phyloP scores from a whole-genome alignment of 2,888 invertebrate genomes.

The Pandemis heparana region DNA sequence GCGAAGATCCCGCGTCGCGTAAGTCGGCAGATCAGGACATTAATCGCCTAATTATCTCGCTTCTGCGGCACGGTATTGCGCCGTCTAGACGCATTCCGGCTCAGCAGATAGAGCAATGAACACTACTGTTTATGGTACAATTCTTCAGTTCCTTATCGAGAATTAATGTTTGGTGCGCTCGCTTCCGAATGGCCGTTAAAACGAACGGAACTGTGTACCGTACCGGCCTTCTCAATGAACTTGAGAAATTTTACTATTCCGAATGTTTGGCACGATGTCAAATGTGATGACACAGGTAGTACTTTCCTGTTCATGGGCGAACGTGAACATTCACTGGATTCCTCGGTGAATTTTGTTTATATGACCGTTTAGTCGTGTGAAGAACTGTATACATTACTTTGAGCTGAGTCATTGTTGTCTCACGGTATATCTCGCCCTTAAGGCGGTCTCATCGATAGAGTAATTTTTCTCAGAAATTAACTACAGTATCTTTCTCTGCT shows the following conservation, averaged over 20 bases:
- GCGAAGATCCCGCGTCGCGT: conserved; percentile 21
- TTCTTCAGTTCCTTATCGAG: conserved; percentile 5
- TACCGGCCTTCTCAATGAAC: conserved; percentile 68
- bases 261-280: conserved; percentile 63
- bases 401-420: neutral
- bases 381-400: neutral
- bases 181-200: conserved; percentile 43
- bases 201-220: conserved; percentile 49
- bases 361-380: neutral
- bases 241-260: conserved; percentile 62
- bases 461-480: neutral
- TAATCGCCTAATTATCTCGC: conserved; percentile 67
- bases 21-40: conserved; percentile 47
- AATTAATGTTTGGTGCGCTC: conserved; percentile 14
- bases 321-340: conserved; percentile 15
- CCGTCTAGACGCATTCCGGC: conserved; percentile 67
- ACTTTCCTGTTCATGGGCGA: conserved; percentile 30
- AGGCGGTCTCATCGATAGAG: neutral
- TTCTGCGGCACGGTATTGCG: conserved; percentile 55
- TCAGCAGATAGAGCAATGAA: conserved; percentile 50
- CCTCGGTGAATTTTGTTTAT: conserved; percentile 23
- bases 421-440: neutral
- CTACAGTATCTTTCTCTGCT: neutral
- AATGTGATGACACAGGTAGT: conserved; percentile 53
- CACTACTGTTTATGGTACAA: conserved; percentile 21